Percentiles rank a stretch among this genome's conserved stretches.
Conservation (phyloP, 2,797 vertebrate species). For the Macrochelys suwanniensis region DNA sequence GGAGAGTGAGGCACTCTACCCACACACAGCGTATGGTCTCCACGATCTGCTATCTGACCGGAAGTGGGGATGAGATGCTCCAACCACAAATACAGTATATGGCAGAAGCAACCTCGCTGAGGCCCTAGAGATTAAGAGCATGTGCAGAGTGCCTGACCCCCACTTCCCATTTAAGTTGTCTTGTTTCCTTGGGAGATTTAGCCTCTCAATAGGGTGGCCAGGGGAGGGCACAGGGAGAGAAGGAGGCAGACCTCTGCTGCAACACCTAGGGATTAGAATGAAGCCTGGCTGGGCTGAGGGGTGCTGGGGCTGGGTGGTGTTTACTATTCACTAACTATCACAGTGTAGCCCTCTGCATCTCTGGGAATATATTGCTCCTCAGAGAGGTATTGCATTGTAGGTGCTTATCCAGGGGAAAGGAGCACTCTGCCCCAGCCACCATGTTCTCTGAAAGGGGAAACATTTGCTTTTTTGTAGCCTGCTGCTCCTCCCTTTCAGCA, state of each 20-base stretch:
- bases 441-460: background rate
- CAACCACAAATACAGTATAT: background rate
- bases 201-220: background rate
- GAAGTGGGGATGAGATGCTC: background rate
- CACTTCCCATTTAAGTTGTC: background rate
- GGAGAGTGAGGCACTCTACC: background rate
- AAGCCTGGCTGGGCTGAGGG: background rate
- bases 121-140: background rate
- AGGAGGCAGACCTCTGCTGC: background rate
- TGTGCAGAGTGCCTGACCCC: background rate
- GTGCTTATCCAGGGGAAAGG: background rate
- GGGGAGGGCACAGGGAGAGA: background rate
- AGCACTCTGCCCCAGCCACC: background rate
- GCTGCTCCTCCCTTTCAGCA: background rate
- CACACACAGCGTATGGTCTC: background rate
- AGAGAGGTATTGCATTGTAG: background rate
- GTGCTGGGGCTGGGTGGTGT: too few relatives aligned
- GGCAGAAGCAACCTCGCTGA: background rate
- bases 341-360: background rate
- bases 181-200: background rate
- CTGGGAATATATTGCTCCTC: background rate
- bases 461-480: fast-evolving
- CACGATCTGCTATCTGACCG: background rate
- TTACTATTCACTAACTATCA: too few relatives aligned
- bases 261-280: background rate